These are phyloP conservation scores for Ataeniobius toweri DNA, from an alignment of 2,797 vertebrate genomes.

Conservation along the genomic window DNA sequence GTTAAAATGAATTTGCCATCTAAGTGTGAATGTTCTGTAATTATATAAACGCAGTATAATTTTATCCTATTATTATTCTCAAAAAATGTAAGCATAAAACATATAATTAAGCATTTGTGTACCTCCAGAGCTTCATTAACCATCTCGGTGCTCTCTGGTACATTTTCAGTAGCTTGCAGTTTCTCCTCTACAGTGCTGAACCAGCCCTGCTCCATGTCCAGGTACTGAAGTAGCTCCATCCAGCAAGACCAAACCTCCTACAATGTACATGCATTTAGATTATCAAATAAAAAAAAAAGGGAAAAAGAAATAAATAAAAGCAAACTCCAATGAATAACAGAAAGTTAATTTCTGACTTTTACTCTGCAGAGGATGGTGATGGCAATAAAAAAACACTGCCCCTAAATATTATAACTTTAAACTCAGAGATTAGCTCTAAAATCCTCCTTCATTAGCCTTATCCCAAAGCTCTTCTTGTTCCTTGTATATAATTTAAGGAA, in stretches of 20 bases:
- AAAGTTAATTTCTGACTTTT: slow-evolving; percentile 14
- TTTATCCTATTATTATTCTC: not conserved
- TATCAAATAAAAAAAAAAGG: not conserved
- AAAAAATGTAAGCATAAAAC: not conserved
- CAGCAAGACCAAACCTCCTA: slow-evolving; percentile 99
- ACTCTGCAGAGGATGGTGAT: slow-evolving; percentile 11
- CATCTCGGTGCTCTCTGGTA: slow-evolving; percentile 85
- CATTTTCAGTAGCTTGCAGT: slow-evolving; percentile 80
- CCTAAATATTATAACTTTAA: slow-evolving; percentile 21
- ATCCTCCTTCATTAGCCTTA: not conserved
- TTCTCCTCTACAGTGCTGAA: slow-evolving; percentile 88
- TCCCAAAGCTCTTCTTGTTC: slow-evolving; percentile 16
- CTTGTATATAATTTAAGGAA: slow-evolving; percentile 26
- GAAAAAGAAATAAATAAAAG: not conserved
- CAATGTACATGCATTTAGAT: not conserved
- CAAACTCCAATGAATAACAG: not conserved
- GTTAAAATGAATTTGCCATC: not conserved
- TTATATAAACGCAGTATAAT: not conserved
- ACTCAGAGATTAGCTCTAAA: slow-evolving; percentile 30
- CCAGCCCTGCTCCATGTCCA: slow-evolving; percentile 93
- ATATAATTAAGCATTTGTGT: not conserved
- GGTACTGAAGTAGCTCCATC: slow-evolving; percentile 94
- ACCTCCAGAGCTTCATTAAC: slow-evolving; percentile 91
- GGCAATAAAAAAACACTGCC: slow-evolving; percentile 25
- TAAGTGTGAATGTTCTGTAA: not conserved